Evolutionary conservation across 1,140 invertebrate genomes (phyloP).

Genomic region (Zaprionus camerounensis): DNA sequence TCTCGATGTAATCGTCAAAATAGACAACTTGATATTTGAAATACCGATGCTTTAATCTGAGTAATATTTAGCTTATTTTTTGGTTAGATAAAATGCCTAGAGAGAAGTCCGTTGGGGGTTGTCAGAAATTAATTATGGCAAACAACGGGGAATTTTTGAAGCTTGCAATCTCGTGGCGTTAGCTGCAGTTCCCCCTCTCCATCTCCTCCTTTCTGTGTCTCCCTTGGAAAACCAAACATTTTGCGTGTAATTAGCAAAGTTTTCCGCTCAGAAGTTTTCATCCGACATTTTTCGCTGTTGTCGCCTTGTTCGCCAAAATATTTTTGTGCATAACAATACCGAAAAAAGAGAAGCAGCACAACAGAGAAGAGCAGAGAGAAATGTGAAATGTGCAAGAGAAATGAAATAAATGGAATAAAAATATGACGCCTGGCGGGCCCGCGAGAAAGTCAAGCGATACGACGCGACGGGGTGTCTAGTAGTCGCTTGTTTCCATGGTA

Average conservation of each 20-base stretch:
- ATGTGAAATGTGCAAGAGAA: slow-evolving; percentile 16
- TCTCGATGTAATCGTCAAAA: too few relatives aligned
- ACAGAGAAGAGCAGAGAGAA: slow-evolving; percentile 2
- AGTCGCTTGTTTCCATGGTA: slow-evolving; percentile 13
- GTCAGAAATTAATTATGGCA: slow-evolving; percentile 62
- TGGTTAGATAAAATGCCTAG: background rate
- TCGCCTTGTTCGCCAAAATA: slow-evolving; percentile 46
- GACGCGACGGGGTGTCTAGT: slow-evolving; percentile 17
- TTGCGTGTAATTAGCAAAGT: slow-evolving; percentile 71
- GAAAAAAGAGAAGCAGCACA: slow-evolving; percentile 24
- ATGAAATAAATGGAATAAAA: slow-evolving; percentile 25
- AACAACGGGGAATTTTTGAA: slow-evolving; percentile 48
- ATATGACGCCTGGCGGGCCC: slow-evolving; percentile 14
- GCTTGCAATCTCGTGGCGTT: slow-evolving; percentile 14
- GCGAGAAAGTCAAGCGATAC: slow-evolving; percentile 16
- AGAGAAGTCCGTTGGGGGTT: background rate
- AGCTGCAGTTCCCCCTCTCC: background rate
- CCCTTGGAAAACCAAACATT: slow-evolving; percentile 55
- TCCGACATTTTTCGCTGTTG: slow-evolving; percentile 48
- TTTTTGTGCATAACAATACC: slow-evolving; percentile 57
- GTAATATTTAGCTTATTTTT: background rate
- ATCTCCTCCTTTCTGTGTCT: background rate
- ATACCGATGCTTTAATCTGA: too few relatives aligned
- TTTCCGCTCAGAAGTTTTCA: slow-evolving; percentile 66
- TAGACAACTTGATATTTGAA: too few relatives aligned